Evolutionary conservation across 2,797 vertebrate species (phyloP).

Genomic region (Gymnopithys bicolor): DNA sequence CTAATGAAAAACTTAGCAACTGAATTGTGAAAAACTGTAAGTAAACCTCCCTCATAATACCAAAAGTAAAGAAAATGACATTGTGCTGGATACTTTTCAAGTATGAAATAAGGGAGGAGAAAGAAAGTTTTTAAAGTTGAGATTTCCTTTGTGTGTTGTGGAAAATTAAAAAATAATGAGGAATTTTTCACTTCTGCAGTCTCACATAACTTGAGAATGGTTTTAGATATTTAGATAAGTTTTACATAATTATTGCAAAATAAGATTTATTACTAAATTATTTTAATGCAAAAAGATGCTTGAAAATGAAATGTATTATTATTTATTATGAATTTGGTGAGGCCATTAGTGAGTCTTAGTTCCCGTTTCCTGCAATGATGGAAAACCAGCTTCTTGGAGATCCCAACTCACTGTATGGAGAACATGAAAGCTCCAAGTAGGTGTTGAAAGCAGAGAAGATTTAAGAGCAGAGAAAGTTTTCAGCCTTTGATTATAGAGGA

Average conservation of each 20-base stretch:
- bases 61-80: not conserved
- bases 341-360: not conserved
- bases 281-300: not conserved
- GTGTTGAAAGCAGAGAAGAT: not conserved
- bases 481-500: not conserved
- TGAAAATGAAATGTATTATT: not conserved
- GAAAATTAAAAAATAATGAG: not conserved
- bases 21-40: not conserved
- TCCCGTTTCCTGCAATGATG: not conserved
- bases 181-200: not conserved
- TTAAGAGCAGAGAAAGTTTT: not conserved
- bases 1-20: not conserved
- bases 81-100: not conserved
- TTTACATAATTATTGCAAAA: not conserved
- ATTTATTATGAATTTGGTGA: not conserved
- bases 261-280: not conserved
- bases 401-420: not conserved
- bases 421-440: not conserved
- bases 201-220: not conserved
- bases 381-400: not conserved
- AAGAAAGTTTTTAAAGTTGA: not conserved
- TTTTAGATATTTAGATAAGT: not conserved
- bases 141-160: not conserved
- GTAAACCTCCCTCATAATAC: not conserved
- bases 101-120: not conserved